Percentiles rank a stretch among this genome's conserved stretches.
These are phyloP conservation scores for Fundulus diaphanus DNA, from an alignment of 2,797 vertebrate genomes.

Conservation along the genomic window DNA sequence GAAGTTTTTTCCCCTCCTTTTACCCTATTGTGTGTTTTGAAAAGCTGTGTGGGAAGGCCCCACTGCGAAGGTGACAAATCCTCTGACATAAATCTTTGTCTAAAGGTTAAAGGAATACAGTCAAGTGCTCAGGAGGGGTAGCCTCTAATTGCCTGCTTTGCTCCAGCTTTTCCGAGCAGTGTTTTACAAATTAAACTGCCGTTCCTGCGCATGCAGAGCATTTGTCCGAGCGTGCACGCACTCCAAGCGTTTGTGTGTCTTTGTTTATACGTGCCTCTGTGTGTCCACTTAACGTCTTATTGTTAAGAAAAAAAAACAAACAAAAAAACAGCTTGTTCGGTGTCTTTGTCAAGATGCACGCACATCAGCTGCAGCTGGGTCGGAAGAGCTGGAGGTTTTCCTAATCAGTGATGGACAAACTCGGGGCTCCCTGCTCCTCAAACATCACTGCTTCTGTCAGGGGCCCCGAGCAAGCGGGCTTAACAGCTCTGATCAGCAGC, in stretches of 20 bases:
- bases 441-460: conserved; percentile 75
- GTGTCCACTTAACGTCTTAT: conserved; percentile 50
- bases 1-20: conserved; percentile 52
- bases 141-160: conserved; percentile 82
- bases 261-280: conserved; percentile 43
- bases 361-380: conserved; percentile 58
- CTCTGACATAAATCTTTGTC: conserved; percentile 84
- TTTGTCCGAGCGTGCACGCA: conserved; percentile 40
- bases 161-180: conserved; percentile 67
- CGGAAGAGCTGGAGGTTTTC: conserved; percentile 66
- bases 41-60: conserved; percentile 80
- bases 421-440: conserved; percentile 62
- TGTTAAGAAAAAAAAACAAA: conserved; percentile 47
- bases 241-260: conserved; percentile 33
- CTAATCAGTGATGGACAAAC: conserved; percentile 81
- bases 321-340: conserved; percentile 33
- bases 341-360: conserved; percentile 54
- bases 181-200: conserved; percentile 83
- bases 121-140: conserved; percentile 80
- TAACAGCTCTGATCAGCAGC: conserved; percentile 76
- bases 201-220: conserved; percentile 40
- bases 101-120: conserved; percentile 82
- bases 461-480: conserved; percentile 65
- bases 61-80: conserved; percentile 86
- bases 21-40: conserved; percentile 80